phyloP scores from a whole-genome alignment of 1,140 invertebrate species.

The Pollicipes pollicipes region DNA sequence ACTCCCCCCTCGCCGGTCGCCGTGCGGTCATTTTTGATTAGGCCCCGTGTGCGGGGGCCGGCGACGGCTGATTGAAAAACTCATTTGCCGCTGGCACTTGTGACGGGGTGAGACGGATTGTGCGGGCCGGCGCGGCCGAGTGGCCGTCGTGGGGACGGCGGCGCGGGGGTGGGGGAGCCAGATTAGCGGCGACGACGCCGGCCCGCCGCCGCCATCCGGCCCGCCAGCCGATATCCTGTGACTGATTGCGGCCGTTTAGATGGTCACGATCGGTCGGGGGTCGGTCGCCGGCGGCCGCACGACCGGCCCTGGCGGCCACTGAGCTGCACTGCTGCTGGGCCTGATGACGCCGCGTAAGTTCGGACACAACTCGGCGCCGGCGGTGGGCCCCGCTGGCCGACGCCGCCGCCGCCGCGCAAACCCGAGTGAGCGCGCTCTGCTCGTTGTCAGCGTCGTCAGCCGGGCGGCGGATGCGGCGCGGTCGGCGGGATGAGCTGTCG shows the following conservation, averaged over 20 bases:
- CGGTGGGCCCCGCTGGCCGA: too few species aligned
- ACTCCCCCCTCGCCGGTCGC: too few species aligned
- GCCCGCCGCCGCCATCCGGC: too few species aligned
- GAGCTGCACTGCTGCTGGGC: too few species aligned
- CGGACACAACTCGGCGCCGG: too few species aligned
- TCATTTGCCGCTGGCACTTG: neutral
- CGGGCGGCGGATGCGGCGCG: neutral
- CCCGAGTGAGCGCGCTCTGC: too few species aligned
- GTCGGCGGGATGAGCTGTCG: neutral
- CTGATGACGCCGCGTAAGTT: too few species aligned
- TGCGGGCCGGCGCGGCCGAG: too few species aligned
- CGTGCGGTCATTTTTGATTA: neutral
- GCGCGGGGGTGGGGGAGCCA: neutral
- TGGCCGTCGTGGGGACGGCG: neutral
- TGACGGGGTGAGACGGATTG: neutral
- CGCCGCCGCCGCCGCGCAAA: too few species aligned
- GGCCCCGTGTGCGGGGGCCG: too few species aligned
- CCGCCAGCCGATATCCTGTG: neutral
- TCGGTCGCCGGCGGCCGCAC: neutral
- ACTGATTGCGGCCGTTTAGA: neutral
- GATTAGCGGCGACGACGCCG: neutral
- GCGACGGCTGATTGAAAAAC: neutral
- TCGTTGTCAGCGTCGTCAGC: too few species aligned
- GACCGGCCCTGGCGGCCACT: too few species aligned
- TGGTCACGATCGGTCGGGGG: neutral